Percentiles rank a stretch among this genome's conserved stretches.
These are phyloP conservation scores for Sycobia sp. DNA, from an alignment of 1,140 invertebrate genomes.

Conservation along the genomic window DNA sequence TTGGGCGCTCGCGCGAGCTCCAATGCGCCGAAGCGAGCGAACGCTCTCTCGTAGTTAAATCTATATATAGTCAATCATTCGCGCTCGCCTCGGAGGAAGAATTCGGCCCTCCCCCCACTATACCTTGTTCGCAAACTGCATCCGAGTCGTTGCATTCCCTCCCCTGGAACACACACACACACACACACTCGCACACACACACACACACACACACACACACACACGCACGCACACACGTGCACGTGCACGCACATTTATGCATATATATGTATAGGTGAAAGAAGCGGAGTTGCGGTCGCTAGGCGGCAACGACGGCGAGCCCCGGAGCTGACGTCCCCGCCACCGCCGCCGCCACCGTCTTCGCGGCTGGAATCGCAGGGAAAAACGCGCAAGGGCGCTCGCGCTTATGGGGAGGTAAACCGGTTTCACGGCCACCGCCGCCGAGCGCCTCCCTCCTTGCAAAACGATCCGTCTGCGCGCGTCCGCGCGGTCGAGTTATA, in stretches of 20 bases:
- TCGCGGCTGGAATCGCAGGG: not conserved
- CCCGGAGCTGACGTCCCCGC: too few species aligned
- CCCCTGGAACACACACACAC: not conserved
- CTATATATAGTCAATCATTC: constrained; percentile 21
- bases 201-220: too few species aligned
- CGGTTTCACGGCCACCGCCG: constrained; percentile 27
- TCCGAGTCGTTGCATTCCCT: too few species aligned
- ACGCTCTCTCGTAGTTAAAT: constrained; percentile 1
- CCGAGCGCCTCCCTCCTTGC: not conserved
- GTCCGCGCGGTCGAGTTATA: too few species aligned
- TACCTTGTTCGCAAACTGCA: not conserved
- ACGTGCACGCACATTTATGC: too few species aligned
- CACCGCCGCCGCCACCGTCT: not conserved
- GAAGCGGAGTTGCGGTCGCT: constrained; percentile 8
- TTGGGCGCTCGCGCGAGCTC: too few species aligned
- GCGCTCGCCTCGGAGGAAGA: constrained; percentile 1
- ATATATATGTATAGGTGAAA: too few species aligned
- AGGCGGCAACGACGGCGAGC: too few species aligned
- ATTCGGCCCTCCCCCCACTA: not conserved
- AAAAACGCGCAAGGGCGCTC: constrained; percentile 33
- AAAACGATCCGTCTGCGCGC: constrained; percentile 24
- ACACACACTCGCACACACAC: not conserved
- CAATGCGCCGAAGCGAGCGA: too few species aligned
- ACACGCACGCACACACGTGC: too few species aligned
- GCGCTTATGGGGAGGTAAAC: constrained; percentile 16